Conservation (phyloP, 2,113 vertebrate species). For the Oceanites oceanicus region DNA sequence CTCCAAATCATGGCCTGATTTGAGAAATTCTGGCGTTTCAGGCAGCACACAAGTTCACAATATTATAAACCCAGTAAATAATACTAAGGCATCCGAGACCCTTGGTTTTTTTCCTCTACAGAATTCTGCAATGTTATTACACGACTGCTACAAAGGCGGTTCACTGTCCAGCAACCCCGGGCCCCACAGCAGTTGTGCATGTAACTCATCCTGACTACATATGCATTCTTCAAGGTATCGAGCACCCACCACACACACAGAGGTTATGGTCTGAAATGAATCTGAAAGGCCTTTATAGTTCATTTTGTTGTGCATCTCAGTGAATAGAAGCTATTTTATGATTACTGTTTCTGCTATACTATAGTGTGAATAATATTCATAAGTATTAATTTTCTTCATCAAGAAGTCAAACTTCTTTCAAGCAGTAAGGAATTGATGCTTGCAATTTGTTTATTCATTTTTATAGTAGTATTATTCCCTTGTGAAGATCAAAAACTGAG, state of each 20-base stretch:
- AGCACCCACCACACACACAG: not conserved
- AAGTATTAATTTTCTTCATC: not conserved
- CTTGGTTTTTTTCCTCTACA: not conserved
- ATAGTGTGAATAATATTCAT: not conserved
- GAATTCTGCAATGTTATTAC: not conserved
- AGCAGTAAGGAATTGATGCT: not conserved
- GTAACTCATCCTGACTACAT: conserved; percentile 50
- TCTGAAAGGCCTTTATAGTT: not conserved
- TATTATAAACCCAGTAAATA: not conserved
- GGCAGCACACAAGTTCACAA: not conserved
- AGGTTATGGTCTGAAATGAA: conserved; percentile 4
- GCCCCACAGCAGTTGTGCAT: conserved; percentile 70
- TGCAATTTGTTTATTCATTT: not conserved
- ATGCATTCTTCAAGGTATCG: conserved; percentile 45
- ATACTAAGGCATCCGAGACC: not conserved
- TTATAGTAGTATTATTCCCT: not conserved
- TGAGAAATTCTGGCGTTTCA: not conserved
- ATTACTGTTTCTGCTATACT: not conserved
- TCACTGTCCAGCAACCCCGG: conserved; percentile 10
- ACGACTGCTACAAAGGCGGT: conserved; percentile 31
- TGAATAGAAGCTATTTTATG: not conserved
- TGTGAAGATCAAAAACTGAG: not conserved
- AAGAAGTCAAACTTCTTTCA: not conserved
- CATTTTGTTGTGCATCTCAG: not conserved
- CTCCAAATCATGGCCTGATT: not conserved